A percentile compares a stretch with the other conserved stretches of the same genome.
Conservation (phyloP, 1,140 invertebrate species). For the Ceratina calcarata region DNA sequence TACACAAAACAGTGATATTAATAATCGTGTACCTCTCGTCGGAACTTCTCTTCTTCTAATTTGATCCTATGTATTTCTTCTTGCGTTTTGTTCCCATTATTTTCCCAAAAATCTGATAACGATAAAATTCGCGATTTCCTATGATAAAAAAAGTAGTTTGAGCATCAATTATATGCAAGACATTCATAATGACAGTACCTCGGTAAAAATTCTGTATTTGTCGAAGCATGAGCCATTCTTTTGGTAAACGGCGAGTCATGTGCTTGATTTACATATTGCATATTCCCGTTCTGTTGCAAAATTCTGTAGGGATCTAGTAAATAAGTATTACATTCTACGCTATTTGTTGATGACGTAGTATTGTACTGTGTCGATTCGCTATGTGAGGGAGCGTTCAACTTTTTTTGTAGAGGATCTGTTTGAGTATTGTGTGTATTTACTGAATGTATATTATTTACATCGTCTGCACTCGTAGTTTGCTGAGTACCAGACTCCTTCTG, state of each 20-base stretch:
- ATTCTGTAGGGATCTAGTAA: conserved; percentile 33
- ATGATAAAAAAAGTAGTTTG: conserved; percentile 26
- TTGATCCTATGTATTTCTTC: conserved; percentile 80
- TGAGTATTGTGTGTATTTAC: neutral
- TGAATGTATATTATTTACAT: conserved; percentile 8
- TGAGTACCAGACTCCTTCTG: conserved; percentile 24
- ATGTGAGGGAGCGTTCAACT: neutral
- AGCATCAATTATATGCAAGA: neutral
- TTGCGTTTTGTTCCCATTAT: conserved; percentile 70
- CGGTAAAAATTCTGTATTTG: conserved; percentile 59
- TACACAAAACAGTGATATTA: neutral
- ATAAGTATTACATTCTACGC: conserved; percentile 15
- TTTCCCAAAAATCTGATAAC: conserved; percentile 82
- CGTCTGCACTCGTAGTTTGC: neutral
- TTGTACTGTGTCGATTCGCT: conserved; percentile 21
- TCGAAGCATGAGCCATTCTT: conserved; percentile 39
- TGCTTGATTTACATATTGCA: conserved; percentile 27
- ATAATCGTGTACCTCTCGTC: conserved; percentile 82
- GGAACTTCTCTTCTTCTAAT: conserved; percentile 88
- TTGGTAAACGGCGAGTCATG: conserved; percentile 17
- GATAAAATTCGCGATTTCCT: conserved; percentile 76
- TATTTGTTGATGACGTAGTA: conserved; percentile 1
- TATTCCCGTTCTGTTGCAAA: conserved; percentile 22
- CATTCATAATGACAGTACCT: conserved; percentile 53
- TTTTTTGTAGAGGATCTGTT: neutral